phyloP scores from a whole-genome alignment of 2,113 vertebrate genomes.

The Eira barbara region DNA sequence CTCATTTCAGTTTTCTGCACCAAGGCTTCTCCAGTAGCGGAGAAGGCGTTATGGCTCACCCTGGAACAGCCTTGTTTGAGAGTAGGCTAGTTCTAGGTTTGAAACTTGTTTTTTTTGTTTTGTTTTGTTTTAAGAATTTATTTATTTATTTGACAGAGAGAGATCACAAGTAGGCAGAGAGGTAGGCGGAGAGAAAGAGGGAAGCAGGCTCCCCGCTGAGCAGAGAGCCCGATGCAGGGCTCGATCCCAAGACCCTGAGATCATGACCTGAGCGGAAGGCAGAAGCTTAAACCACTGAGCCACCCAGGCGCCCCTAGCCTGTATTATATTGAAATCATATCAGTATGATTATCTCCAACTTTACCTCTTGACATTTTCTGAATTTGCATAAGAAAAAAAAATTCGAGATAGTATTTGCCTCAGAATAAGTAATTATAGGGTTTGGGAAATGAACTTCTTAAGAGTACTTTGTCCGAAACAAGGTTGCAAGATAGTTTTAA shows the following conservation, averaged over 20 bases:
- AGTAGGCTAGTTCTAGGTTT: neutral
- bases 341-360: neutral
- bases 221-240: no score
- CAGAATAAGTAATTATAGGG: neutral
- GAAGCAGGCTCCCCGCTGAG: no score
- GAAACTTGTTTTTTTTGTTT: no score
- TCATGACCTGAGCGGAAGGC: no score
- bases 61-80: neutral
- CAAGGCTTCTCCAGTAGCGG: neutral
- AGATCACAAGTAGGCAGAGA: no score
- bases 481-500: neutral
- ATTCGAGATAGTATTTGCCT: neutral
- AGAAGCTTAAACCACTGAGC: no score
- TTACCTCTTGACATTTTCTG: neutral
- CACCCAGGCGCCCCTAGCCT: rapidly evolving
- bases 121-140: no score
- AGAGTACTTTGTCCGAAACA: neutral
- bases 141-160: no score
- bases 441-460: neutral
- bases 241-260: no score
- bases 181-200: no score
- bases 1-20: neutral
- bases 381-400: neutral
- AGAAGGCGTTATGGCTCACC: rapidly evolving
- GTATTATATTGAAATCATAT: neutral